Evolutionary conservation across 2,888 invertebrate genomes (phyloP).

Genomic region (Torymus aiolomorphi): DNA sequence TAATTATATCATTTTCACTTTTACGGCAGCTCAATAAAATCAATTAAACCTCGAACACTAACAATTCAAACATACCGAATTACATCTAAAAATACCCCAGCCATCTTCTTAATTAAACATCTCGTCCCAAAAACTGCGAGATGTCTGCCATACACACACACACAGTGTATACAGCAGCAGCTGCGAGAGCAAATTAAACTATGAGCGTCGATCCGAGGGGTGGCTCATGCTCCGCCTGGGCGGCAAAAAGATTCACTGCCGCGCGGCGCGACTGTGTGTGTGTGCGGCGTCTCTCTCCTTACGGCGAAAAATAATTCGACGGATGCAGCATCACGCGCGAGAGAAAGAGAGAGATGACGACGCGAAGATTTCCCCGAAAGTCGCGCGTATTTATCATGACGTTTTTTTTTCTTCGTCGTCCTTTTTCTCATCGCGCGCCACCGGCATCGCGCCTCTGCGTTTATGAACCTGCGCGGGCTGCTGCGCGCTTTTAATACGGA

Average conservation of each 20-base stretch:
- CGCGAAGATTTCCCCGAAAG: conserved; percentile 41
- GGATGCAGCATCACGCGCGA: conserved; percentile 20
- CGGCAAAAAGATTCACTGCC: conserved; percentile 33
- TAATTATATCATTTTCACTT: too few species aligned
- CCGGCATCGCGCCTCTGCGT: conserved; percentile 2
- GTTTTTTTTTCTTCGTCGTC: background rate
- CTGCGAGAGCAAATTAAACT: conserved; percentile 40
- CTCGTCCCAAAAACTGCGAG: too few species aligned
- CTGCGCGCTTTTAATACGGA: background rate
- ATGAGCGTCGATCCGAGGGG: conserved; percentile 14
- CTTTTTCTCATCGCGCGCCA: background rate
- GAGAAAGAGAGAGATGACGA: conserved; percentile 1
- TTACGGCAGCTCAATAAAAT: too few species aligned
- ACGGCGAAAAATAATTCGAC: conserved; percentile 50
- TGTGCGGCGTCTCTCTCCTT: background rate
- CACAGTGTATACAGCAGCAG: background rate
- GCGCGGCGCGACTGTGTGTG: background rate
- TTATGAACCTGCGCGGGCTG: background rate
- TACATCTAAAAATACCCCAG: too few species aligned
- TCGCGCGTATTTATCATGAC: conserved; percentile 13
- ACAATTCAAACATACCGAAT: too few species aligned
- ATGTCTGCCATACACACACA: too few species aligned
- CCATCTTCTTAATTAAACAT: too few species aligned
- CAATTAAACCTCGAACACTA: too few species aligned
- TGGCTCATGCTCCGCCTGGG: background rate